phyloP scores from a whole-genome alignment of 37 sponge, comb jelly and placozoan species.

The Amphimedon queenslandica region DNA sequence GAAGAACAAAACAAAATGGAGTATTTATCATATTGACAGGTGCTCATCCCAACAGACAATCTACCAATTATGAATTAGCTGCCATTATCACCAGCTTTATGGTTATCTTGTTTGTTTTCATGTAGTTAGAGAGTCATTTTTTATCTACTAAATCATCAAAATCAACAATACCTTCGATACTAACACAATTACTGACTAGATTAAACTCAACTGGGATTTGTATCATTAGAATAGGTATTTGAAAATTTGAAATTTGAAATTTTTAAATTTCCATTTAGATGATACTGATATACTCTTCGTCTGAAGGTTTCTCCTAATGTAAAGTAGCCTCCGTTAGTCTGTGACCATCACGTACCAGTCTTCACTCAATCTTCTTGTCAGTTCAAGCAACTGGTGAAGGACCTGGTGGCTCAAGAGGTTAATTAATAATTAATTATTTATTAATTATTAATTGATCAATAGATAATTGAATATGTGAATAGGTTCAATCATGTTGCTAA shows the following conservation, averaged over 20 bases:
- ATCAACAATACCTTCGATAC: neutral
- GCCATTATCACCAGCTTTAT: too few species aligned
- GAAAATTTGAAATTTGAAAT: too few species aligned
- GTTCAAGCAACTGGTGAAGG: constrained; percentile 39
- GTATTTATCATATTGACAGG: too few species aligned
- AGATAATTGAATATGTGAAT: constrained; percentile 78
- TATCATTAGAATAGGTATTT: neutral
- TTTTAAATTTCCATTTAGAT: too few species aligned
- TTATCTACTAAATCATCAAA: neutral
- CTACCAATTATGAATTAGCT: too few species aligned
- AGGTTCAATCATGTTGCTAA: constrained; percentile 76
- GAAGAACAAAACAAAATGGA: too few species aligned
- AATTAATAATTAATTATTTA: neutral
- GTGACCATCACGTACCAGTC: constrained; percentile 69
- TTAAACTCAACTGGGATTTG: neutral
- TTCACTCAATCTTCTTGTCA: constrained; percentile 46
- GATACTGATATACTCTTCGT: constrained; percentile 56
- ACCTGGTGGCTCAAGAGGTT: constrained; percentile 74
- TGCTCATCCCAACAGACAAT: too few species aligned
- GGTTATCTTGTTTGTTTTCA: neutral
- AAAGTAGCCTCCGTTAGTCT: constrained; percentile 48
- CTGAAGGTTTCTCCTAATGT: constrained; percentile 68
- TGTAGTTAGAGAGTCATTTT: neutral
- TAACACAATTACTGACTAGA: neutral
- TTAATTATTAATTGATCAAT: neutral